These are phyloP conservation scores for Xylota segnis DNA, from an alignment of 2,888 invertebrate species.

Conservation along the genomic window DNA sequence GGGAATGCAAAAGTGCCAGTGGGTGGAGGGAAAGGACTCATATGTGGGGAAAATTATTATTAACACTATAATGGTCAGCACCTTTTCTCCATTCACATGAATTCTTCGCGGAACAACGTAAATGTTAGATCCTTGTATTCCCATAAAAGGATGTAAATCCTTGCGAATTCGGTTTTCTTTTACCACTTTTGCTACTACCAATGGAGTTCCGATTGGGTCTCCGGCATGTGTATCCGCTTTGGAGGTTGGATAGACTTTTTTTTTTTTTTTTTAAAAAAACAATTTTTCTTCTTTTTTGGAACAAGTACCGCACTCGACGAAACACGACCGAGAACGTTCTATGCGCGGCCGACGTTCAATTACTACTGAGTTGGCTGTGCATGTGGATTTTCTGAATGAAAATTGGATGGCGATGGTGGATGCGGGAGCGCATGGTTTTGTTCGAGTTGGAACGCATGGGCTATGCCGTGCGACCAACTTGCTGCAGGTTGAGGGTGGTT, in stretches of 20 bases:
- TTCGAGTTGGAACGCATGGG: slow-evolving; percentile 72
- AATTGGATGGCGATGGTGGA: slow-evolving; percentile 49
- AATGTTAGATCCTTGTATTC: slow-evolving; percentile 69
- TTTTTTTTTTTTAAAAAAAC: too few relatives aligned
- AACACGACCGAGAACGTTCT: slow-evolving; percentile 72
- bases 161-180: slow-evolving; percentile 19
- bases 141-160: slow-evolving; percentile 72
- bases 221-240: slow-evolving; percentile 33
- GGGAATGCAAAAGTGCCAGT: slow-evolving; percentile 20
- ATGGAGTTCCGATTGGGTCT: slow-evolving; percentile 25
- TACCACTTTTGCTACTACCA: slow-evolving; percentile 6
- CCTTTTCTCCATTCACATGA: slow-evolving; percentile 77
- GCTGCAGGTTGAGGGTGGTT: slow-evolving; percentile 66
- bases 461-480: slow-evolving; percentile 60
- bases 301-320: slow-evolving; percentile 68
- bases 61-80: slow-evolving; percentile 56
- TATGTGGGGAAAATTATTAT: slow-evolving; percentile 51
- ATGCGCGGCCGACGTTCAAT: slow-evolving; percentile 69
- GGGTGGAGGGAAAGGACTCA: slow-evolving; percentile 17
- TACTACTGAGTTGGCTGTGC: slow-evolving; percentile 69
- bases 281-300: too few relatives aligned
- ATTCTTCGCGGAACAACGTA: slow-evolving; percentile 66
- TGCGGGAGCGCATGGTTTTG: slow-evolving; percentile 72
- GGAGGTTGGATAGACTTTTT: slow-evolving; percentile 9
- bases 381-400: slow-evolving; percentile 72